Percentiles rank a stretch among this genome's conserved stretches.
Evolutionary conservation across 2,888 invertebrate species (phyloP).

Genomic region (Microplitis deprimator): DNA sequence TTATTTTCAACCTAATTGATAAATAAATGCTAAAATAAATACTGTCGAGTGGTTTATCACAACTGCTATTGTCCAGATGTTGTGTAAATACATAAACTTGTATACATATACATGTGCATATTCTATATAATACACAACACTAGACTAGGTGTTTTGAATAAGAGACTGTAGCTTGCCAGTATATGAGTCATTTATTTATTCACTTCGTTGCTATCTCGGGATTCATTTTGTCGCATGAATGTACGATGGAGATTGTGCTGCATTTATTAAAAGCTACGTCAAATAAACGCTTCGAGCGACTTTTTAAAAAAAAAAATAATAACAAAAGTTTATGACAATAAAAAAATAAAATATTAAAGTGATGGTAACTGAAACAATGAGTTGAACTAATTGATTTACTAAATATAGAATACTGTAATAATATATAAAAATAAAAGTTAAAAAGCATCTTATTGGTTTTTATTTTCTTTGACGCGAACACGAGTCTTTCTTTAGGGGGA

Average conservation of each 20-base stretch:
- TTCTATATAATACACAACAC: neutral
- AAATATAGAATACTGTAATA: no score
- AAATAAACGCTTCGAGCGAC: constrained; percentile 1
- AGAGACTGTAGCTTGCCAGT: neutral
- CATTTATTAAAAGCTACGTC: constrained; percentile 13
- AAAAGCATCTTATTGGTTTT: neutral
- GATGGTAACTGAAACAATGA: no score
- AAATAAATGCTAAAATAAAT: neutral
- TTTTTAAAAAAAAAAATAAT: neutral
- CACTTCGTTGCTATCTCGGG: constrained; percentile 10
- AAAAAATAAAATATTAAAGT: neutral
- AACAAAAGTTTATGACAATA: neutral
- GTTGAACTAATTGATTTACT: no score
- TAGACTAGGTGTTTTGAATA: constrained; percentile 3
- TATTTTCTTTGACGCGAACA: constrained; percentile 31
- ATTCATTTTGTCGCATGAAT: constrained; percentile 31
- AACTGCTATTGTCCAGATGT: neutral
- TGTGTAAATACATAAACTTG: neutral
- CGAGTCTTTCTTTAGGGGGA: constrained; percentile 10
- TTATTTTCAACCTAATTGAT: neutral
- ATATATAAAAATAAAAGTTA: no score
- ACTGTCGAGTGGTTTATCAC: neutral
- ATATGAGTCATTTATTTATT: constrained; percentile 31
- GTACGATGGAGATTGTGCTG: constrained; percentile 20
- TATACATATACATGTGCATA: constrained; percentile 6